Evolutionary conservation across 2,113 vertebrate genomes (phyloP), one percentile per base, ranked within the genome.

Genomic region (Stictonetta naevosa): DNA sequence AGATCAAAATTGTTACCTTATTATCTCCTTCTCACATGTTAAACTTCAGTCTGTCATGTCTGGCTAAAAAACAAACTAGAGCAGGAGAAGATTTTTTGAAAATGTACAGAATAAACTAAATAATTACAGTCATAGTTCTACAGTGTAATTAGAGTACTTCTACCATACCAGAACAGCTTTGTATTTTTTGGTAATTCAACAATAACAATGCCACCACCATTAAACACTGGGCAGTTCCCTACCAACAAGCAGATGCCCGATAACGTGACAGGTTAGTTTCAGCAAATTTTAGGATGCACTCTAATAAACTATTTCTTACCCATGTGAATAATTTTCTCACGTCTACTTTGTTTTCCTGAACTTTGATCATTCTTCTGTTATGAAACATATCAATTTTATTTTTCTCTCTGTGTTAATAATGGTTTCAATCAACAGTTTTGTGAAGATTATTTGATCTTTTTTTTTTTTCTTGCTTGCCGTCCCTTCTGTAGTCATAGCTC

Each of bases 111-210:
- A 79, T 82, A 62, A 81, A 19, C 52, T 92, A 4, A 86, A 91
- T 76, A 63, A 46, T 75, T 66, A 69, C 31, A 68, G 52, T 63
- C 60, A 26, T 62, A 33, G 50, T 76, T 90, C 38, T 72, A 5
- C 23, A 2, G 31, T 0, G 0, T n/a, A 48, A 59, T 33, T 53
- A 0, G 11, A 13, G 60, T 74, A 77, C 26, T 75, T 89, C 28
- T 85, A 2, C 50, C 17, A 4, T 5, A 53, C 58, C 56, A 93
- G 66, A 84, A 52, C 36, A 82, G 17, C 59, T 69, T 16, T 38
- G 7, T 14, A 33, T 28, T 22, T 86, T 73, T 75, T 62, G 60
- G 38, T 66, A 76, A 28, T 76, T 68, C 17, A 62, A 1, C 12
- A 38, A 25, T 29, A 38, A 14, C 36, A 58, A 1, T 34, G 40